Base-by-base conservation (phyloP, 2,113 vertebrate species). In the Motacilla alba region DNA sequence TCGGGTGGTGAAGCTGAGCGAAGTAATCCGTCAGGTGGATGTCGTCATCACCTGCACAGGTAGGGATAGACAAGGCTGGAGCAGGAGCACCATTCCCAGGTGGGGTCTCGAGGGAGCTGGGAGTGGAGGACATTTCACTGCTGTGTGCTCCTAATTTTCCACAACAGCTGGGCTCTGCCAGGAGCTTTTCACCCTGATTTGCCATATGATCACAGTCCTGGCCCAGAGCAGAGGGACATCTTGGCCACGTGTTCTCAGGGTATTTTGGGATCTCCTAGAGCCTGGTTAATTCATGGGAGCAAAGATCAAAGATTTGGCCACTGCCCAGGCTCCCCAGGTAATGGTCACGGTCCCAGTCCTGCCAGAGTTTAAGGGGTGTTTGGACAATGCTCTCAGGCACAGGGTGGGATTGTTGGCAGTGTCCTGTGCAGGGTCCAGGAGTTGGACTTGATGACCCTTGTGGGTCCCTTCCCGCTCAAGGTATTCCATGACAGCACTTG, bases 1-100 rank as follows among this genome's bases (percentile, higher is more conserved):
- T 97, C 98, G 98, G 95, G 99, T 99, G 95, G 99, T 99, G 94
- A 99, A 99, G 95, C 98, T 99, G 95, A 99, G 99, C 26, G 99
- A 99, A 93, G 99, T 99, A 64, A 99, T 99, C 93, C 99, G 99
- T 73, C 99, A 99, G 97, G 99, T 99, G 97, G 99, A 99, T 95
- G 98, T 99, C 35, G 99, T 99, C 93, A 99, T 99, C 98, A 99
- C 99, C 73, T 99, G 99, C 98, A 99, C 99, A 98, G 99, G 99
- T 99, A 87, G 74, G 87, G 84, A 9, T 2, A 73, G 70, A 19
- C 17, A 35, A 56, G 41, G 62, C 7, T 30, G 77, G 52, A 41
- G 55, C 43, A 47, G 89, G 75, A 67, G 41, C 52, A 10, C 6
- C 3, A 1, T 68, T 87, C 52, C 89, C 62, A 7, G 26, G 41